These are phyloP conservation scores for Drosophila recens DNA, from an alignment of 2,888 invertebrate species.

Conservation along the genomic window DNA sequence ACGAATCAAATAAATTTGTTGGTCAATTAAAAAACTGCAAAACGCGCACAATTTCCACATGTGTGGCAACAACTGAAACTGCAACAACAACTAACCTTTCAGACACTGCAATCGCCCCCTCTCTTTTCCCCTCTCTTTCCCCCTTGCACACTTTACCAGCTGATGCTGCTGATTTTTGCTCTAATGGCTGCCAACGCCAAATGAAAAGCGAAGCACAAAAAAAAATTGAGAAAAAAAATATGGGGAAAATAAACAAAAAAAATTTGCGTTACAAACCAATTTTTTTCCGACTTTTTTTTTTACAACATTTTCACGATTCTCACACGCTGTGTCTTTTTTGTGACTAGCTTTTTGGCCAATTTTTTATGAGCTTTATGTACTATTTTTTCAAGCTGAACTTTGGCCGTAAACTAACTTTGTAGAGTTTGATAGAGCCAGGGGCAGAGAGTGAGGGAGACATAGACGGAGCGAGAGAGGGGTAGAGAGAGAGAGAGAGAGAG, in stretches of 20 bases:
- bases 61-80: constrained; percentile 70
- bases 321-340: constrained; percentile 66
- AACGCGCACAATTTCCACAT: constrained; percentile 82
- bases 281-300: constrained; percentile 62
- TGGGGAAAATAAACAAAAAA: constrained; percentile 51
- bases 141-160: constrained; percentile 29
- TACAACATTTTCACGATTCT: constrained; percentile 65
- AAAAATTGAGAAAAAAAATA: constrained; percentile 54
- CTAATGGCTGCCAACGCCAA: constrained; percentile 78
- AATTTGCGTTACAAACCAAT: constrained; percentile 72
- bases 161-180: constrained; percentile 77
- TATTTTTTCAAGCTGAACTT: constrained; percentile 68
- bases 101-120: constrained; percentile 32
- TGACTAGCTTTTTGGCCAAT: constrained; percentile 72
- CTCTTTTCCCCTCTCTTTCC: constrained; percentile 1
- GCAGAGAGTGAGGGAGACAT: neutral
- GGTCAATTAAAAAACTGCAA: constrained; percentile 86
- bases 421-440: constrained; percentile 61
- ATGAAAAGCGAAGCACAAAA: constrained; percentile 69
- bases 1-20: constrained; percentile 86
- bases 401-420: constrained; percentile 77
- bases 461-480: neutral
- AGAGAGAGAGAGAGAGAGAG: neutral
- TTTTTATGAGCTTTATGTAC: constrained; percentile 58
- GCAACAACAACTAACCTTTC: constrained; percentile 44